Evolutionary conservation across 2,797 vertebrate species (phyloP).

Genomic region (Hoplostethus mediterraneus): DNA sequence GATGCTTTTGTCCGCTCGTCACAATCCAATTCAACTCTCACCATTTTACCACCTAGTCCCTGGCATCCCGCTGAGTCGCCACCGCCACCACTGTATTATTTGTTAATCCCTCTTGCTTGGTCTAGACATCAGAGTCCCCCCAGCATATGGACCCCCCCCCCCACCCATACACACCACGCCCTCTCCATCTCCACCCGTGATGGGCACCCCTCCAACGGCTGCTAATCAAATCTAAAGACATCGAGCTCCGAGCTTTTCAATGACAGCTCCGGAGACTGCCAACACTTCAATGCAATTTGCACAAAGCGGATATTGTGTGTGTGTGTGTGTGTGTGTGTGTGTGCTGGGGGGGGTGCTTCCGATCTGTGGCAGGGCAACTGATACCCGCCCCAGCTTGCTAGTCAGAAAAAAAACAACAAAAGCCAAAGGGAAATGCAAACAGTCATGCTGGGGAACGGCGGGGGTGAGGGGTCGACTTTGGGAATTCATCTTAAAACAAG

Average conservation of each 20-base stretch:
- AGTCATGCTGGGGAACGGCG: neutral
- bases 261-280: constrained; percentile 8
- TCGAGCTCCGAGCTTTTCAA: constrained; percentile 20
- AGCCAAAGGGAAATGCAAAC: too few species aligned
- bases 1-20: too few species aligned
- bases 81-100: constrained; percentile 25
- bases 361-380: neutral
- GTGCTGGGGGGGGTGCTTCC: neutral
- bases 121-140: constrained; percentile 36
- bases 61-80: neutral
- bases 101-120: constrained; percentile 41
- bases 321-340: neutral
- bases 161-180: neutral
- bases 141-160: constrained; percentile 32
- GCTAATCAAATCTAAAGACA: constrained; percentile 62
- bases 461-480: neutral
- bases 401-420: neutral
- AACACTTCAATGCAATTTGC: constrained; percentile 36
- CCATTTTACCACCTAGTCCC: neutral
- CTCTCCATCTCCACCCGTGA: neutral
- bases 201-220: constrained; percentile 30
- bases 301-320: constrained; percentile 8
- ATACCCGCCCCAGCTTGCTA: neutral
- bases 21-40: too few species aligned
- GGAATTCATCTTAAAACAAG: neutral